Evolutionary conservation across 2,113 vertebrate species (phyloP).

Genomic region (Takifugu flavidus): DNA sequence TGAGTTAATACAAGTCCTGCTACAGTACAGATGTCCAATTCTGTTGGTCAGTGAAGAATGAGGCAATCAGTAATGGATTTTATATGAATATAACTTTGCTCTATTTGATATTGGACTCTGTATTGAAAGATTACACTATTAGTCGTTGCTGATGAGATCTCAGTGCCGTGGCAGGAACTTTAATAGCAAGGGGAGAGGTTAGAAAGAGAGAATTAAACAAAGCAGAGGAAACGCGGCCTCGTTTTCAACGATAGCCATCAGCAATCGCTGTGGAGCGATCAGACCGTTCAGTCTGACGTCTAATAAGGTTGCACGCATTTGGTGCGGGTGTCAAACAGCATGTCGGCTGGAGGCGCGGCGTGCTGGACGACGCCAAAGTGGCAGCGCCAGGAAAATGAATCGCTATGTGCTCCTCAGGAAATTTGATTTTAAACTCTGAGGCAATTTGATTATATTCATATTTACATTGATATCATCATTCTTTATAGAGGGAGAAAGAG

Average conservation of each 20-base stretch:
- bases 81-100: conserved; percentile 26
- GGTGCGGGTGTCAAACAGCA: conserved; percentile 1
- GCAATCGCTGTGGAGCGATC: conserved; percentile 32
- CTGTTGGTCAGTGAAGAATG: conserved; percentile 37
- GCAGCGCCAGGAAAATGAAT: conserved; percentile 32
- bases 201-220: conserved; percentile 29
- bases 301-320: conserved; percentile 24
- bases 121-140: conserved; percentile 44
- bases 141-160: conserved; percentile 46
- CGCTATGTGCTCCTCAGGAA: conserved; percentile 21
- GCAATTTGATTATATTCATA: conserved; percentile 44
- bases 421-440: conserved; percentile 40
- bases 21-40: conserved; percentile 23
- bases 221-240: conserved; percentile 16
- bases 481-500: conserved; percentile 7
- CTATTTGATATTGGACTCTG: conserved; percentile 34
- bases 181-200: conserved; percentile 28
- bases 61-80: conserved; percentile 26
- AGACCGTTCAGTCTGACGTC: conserved; percentile 12
- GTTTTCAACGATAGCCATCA: conserved; percentile 33
- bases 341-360: conserved; percentile 13
- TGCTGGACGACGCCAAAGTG: conserved; percentile 8
- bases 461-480: conserved; percentile 29
- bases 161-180: conserved; percentile 27
- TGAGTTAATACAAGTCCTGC: conserved; percentile 25